These are phyloP conservation scores for Choristoneura rosaceana DNA, from an alignment of 2,888 invertebrate species.

Conservation along the genomic window DNA sequence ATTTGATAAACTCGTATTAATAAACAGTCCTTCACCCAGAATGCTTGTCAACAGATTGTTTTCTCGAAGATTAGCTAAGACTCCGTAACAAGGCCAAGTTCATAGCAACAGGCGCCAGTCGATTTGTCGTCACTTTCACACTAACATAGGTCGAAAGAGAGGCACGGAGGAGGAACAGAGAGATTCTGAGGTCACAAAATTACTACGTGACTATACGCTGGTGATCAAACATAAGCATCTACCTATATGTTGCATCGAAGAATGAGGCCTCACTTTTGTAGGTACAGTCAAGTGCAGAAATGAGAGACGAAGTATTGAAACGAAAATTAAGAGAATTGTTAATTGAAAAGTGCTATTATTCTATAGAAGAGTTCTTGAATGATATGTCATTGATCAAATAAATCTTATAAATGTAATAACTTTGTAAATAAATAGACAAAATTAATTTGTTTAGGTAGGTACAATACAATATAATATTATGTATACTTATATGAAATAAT, in stretches of 20 bases:
- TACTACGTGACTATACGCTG: neutral
- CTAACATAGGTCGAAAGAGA: neutral
- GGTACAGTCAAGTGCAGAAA: too few relatives aligned
- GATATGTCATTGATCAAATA: too few relatives aligned
- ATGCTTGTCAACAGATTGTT: constrained; percentile 13
- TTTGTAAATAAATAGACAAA: too few relatives aligned
- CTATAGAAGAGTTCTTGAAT: too few relatives aligned
- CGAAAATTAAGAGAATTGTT: too few relatives aligned
- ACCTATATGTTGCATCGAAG: neutral
- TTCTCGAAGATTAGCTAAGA: constrained; percentile 27
- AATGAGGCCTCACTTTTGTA: neutral
- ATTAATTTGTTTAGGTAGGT: too few relatives aligned
- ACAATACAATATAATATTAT: too few relatives aligned
- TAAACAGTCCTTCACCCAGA: constrained; percentile 36
- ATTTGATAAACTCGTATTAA: constrained; percentile 14
- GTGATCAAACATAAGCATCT: neutral
- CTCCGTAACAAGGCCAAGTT: constrained; percentile 43
- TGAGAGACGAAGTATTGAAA: too few relatives aligned
- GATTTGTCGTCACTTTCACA: neutral
- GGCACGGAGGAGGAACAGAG: neutral
- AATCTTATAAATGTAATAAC: too few relatives aligned
- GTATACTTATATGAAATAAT: too few relatives aligned
- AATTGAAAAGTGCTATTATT: too few relatives aligned
- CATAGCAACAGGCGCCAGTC: constrained; percentile 31
- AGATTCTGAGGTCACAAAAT: neutral